A percentile compares a stretch with the other conserved stretches of the same genome.
phyloP scores from a whole-genome alignment of 2,888 invertebrate species.

The Drosophila kanekoi region DNA sequence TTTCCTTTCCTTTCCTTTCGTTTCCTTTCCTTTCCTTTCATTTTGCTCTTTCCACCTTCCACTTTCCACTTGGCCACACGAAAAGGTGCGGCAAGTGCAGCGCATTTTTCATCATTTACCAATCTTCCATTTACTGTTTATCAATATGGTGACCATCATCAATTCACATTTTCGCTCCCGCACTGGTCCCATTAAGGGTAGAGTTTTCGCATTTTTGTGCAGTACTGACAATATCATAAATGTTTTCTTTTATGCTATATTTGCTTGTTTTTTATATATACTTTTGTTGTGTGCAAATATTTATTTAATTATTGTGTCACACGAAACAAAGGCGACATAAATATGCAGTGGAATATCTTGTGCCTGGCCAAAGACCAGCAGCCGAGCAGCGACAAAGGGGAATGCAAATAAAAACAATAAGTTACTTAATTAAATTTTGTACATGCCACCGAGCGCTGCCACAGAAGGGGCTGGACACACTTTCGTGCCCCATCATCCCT shows the following conservation, averaged over 20 bases:
- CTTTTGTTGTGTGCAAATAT: constrained; percentile 57
- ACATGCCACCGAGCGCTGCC: constrained; percentile 54
- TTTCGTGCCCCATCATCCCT: neutral
- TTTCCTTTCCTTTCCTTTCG: constrained; percentile 28
- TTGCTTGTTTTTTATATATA: constrained; percentile 5
- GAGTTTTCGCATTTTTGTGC: constrained; percentile 13
- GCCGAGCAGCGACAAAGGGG: constrained; percentile 36
- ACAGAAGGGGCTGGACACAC: constrained; percentile 33
- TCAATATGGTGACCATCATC: constrained; percentile 63
- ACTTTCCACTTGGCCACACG: constrained; percentile 57
- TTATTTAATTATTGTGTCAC: constrained; percentile 68
- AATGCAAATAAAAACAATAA: constrained; percentile 78
- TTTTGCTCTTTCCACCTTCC: constrained; percentile 42
- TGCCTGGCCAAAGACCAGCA: constrained; percentile 22
- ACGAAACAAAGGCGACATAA: constrained; percentile 47
- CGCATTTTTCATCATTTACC: constrained; percentile 77
- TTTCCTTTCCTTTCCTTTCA: constrained; percentile 40
- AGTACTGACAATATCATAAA: constrained; percentile 49
- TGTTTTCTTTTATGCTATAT: constrained; percentile 24
- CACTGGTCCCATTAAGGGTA: constrained; percentile 9
- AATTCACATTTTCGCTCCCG: neutral
- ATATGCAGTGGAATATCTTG: constrained; percentile 65
- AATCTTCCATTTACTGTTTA: constrained; percentile 68
- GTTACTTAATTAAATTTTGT: constrained; percentile 78
- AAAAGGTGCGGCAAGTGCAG: constrained; percentile 75